Conservation (phyloP, 2,797 vertebrate genomes). For the Anableps anableps region DNA sequence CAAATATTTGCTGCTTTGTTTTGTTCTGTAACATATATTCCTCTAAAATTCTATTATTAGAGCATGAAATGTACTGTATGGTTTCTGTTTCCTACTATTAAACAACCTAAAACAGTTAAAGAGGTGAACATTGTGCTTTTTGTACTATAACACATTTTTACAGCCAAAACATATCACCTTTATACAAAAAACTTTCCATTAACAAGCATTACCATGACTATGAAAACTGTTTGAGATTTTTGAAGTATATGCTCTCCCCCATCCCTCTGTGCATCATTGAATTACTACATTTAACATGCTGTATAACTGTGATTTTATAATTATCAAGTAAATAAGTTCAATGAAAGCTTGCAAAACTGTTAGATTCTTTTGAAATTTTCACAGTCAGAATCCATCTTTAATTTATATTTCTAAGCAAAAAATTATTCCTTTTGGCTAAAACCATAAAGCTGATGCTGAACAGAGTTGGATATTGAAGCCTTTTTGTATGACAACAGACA, state of each 20-base stretch:
- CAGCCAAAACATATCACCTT: background rate
- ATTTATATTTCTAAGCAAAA: background rate
- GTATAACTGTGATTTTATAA: background rate
- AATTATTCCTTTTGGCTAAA: background rate
- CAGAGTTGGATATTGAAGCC: background rate
- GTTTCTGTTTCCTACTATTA: background rate
- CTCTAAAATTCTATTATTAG: background rate
- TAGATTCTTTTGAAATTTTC: background rate
- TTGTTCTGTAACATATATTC: background rate
- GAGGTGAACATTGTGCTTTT: background rate
- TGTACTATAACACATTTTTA: background rate
- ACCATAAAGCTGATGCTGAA: background rate
- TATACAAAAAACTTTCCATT: background rate
- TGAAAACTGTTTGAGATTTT: background rate
- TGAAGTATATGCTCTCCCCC: background rate
- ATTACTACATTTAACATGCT: background rate
- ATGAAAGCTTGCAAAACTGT: background rate
- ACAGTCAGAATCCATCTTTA: background rate
- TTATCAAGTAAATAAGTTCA: background rate
- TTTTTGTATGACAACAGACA: background rate
- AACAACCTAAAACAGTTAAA: background rate
- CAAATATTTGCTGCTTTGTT: background rate
- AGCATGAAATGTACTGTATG: background rate
- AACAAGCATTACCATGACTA: background rate
- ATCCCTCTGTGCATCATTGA: background rate